Evolutionary conservation across 2,888 invertebrate genomes (phyloP).

Genomic region (Caenorhabditis wallacei): DNA sequence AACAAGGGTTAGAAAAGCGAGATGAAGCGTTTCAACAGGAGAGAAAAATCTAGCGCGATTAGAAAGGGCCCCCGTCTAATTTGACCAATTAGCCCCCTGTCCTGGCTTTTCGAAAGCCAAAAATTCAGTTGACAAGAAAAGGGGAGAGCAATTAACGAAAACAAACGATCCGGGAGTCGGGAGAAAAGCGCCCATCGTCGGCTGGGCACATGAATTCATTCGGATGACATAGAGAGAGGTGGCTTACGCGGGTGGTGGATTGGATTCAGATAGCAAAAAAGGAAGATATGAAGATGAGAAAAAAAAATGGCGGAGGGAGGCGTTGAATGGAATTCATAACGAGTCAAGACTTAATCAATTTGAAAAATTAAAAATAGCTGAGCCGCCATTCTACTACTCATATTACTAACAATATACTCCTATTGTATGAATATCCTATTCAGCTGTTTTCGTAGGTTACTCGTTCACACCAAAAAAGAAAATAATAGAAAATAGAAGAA

Average conservation of each 20-base stretch:
- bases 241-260: conserved; percentile 32
- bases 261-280: conserved; percentile 56
- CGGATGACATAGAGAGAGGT: conserved; percentile 47
- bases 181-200: background rate
- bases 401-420: background rate
- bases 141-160: conserved; percentile 53
- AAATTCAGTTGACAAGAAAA: conserved; percentile 29
- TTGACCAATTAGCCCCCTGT: conserved; percentile 58
- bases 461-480: conserved; percentile 5
- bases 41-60: conserved; percentile 40
- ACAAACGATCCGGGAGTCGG: conserved; percentile 37
- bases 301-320: conserved; percentile 48
- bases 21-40: conserved; percentile 31
- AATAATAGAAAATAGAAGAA: conserved; percentile 1
- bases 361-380: conserved; percentile 63
- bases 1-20: conserved; percentile 33
- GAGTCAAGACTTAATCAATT: conserved; percentile 62
- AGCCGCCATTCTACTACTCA: conserved; percentile 6
- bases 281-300: conserved; percentile 57
- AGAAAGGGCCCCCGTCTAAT: conserved; percentile 48
- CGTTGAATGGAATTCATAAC: conserved; percentile 67
- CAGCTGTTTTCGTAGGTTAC: background rate
- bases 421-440: conserved; percentile 23
- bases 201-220: conserved; percentile 36
- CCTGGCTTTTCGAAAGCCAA: conserved; percentile 35